Percentiles rank a stretch among this genome's conserved stretches.
Evolutionary conservation across 2,797 vertebrate genomes (phyloP).

Genomic region (Sebastes cheni): DNA sequence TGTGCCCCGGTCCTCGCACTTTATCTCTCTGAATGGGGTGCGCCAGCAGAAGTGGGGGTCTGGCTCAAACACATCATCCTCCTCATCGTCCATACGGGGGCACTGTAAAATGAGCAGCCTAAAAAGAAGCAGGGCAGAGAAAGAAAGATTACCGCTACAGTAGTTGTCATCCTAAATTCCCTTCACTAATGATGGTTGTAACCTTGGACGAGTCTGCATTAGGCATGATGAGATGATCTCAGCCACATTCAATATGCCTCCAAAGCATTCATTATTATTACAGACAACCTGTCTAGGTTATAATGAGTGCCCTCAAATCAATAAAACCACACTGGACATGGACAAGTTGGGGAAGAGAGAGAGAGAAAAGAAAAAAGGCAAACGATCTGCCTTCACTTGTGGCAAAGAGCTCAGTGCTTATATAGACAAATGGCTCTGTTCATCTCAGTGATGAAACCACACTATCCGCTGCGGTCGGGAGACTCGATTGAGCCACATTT

Average conservation of each 20-base stretch:
- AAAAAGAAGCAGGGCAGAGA: conserved; percentile 8
- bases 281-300: conserved; percentile 63
- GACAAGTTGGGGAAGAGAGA: conserved; percentile 38
- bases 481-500: conserved; percentile 52
- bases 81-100: conserved; percentile 85
- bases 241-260: conserved; percentile 46
- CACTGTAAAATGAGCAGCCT: conserved; percentile 65
- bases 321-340: conserved; percentile 66
- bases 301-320: conserved; percentile 65
- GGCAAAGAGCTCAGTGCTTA: conserved; percentile 56
- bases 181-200: conserved; percentile 18
- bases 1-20: conserved; percentile 80
- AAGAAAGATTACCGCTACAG: background rate
- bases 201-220: conserved; percentile 33
- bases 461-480: conserved; percentile 58
- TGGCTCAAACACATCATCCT: conserved; percentile 85
- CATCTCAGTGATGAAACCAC: conserved; percentile 75
- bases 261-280: conserved; percentile 54
- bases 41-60: conserved; percentile 70
- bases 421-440: conserved; percentile 73
- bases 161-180: background rate
- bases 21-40: conserved; percentile 80
- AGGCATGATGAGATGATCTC: conserved; percentile 57
- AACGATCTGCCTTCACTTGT: conserved; percentile 53
- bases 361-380: conserved; percentile 9